Evolutionary conservation across 2,888 invertebrate species (phyloP).

Genomic region (Leucoma salicis): DNA sequence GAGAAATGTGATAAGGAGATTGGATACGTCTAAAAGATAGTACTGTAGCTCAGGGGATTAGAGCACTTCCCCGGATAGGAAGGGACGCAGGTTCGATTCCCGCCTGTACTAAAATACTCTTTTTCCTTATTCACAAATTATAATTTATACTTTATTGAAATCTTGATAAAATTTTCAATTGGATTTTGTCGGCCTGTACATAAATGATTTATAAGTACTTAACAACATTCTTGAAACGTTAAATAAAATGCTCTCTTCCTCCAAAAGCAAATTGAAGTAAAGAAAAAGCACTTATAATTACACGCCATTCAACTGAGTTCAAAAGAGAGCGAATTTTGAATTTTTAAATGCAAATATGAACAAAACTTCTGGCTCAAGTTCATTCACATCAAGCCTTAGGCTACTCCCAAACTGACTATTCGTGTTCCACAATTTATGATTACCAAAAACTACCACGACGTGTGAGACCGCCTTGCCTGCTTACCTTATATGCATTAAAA

Average conservation of each 20-base stretch:
- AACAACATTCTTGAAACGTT: background rate
- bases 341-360: slow-evolving; percentile 32
- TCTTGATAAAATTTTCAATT: too few species aligned
- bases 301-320: slow-evolving; percentile 34
- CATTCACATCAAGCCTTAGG: slow-evolving; percentile 59
- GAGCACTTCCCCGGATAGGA: too few species aligned
- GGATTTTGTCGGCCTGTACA: too few species aligned
- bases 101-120: too few species aligned
- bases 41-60: too few species aligned
- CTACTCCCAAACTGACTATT: slow-evolving; percentile 56
- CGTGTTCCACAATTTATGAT: slow-evolving; percentile 59
- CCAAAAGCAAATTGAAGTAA: slow-evolving; percentile 22
- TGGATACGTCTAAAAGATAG: too few species aligned
- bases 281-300: slow-evolving; percentile 28
- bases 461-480: slow-evolving; percentile 67
- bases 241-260: slow-evolving; percentile 18
- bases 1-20: too few species aligned
- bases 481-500: slow-evolving; percentile 15
- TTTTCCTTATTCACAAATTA: too few species aligned
- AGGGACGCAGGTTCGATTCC: too few species aligned
- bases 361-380: slow-evolving; percentile 42
- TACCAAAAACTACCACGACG: slow-evolving; percentile 50
- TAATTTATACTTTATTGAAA: too few species aligned
- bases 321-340: slow-evolving; percentile 47
- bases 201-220: too few species aligned